phyloP scores from a whole-genome alignment of 2,797 vertebrate species.

The Glyptemys insculpta region DNA sequence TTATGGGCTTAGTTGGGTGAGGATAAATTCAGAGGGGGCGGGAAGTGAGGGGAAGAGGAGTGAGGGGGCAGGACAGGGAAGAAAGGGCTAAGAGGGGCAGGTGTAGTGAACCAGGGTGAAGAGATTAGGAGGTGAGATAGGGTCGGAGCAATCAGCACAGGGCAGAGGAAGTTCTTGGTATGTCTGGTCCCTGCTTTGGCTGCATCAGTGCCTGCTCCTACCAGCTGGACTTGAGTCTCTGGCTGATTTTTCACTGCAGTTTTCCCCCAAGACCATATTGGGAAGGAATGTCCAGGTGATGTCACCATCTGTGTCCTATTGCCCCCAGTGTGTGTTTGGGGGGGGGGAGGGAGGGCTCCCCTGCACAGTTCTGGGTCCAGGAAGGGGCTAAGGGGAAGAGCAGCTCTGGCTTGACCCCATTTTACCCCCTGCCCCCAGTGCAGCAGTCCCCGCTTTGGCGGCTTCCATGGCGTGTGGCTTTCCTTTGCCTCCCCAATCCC shows the following conservation, averaged over 20 bases:
- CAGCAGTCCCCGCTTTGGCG: background rate
- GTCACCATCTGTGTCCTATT: background rate
- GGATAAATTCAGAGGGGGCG: too few relatives aligned
- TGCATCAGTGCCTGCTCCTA: background rate
- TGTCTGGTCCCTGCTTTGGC: background rate
- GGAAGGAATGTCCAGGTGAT: too few relatives aligned
- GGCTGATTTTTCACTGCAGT: background rate
- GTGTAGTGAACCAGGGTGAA: too few relatives aligned
- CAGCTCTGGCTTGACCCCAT: background rate
- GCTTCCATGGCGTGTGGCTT: background rate
- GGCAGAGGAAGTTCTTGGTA: background rate
- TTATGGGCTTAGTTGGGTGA: too few relatives aligned
- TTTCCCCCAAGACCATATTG: background rate
- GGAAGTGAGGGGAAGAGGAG: too few relatives aligned
- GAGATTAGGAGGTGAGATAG: too few relatives aligned
- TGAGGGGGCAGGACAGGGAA: too few relatives aligned
- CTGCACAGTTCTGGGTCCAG: background rate
- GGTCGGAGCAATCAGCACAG: background rate
- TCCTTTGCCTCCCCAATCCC: background rate
- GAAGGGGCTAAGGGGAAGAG: background rate
- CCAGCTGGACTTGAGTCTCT: background rate
- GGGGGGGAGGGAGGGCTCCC: accelerated
- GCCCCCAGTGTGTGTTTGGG: accelerated
- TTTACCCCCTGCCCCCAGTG: background rate
- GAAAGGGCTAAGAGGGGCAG: too few relatives aligned